phyloP scores from a whole-genome alignment of 64 coral and sea anemone species.

The Pocillopora damicornis region DNA sequence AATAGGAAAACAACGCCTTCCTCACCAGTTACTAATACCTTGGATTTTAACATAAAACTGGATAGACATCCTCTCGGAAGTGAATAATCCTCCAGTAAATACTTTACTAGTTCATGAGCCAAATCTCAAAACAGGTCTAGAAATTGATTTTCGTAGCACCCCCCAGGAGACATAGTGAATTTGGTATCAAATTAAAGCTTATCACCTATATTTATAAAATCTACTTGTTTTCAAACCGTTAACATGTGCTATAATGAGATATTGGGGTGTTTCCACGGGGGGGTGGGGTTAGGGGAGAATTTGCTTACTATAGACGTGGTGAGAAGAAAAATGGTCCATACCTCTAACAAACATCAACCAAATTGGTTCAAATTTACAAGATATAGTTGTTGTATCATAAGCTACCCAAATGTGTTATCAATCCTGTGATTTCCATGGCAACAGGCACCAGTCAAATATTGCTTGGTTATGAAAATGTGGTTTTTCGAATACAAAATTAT shows the following conservation, averaged over 20 bases:
- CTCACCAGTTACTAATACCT: too few species aligned
- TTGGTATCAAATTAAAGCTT: slow-evolving; percentile 41
- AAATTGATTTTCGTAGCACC: background rate
- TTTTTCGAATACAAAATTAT: too few species aligned
- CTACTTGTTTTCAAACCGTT: slow-evolving; percentile 31
- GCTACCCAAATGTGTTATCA: slow-evolving; percentile 36
- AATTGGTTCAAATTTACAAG: too few species aligned
- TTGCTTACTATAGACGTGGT: slow-evolving; percentile 11
- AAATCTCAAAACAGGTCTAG: background rate
- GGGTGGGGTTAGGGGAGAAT: background rate
- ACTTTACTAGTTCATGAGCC: too few species aligned
- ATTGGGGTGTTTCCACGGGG: slow-evolving; percentile 23
- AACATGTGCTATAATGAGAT: slow-evolving; percentile 35
- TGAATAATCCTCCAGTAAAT: too few species aligned
- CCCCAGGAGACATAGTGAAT: slow-evolving; percentile 47
- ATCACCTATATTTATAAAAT: background rate
- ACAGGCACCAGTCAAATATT: slow-evolving; percentile 21
- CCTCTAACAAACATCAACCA: too few species aligned
- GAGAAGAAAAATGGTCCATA: slow-evolving; percentile 3
- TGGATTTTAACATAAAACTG: too few species aligned
- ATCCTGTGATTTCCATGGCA: slow-evolving; percentile 29
- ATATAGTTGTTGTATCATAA: background rate
- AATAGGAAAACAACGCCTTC: too few species aligned
- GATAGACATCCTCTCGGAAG: too few species aligned
- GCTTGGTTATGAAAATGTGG: too few species aligned